phyloP scores from a whole-genome alignment of 2,113 vertebrate species.

The Stigmatopora nigra region DNA sequence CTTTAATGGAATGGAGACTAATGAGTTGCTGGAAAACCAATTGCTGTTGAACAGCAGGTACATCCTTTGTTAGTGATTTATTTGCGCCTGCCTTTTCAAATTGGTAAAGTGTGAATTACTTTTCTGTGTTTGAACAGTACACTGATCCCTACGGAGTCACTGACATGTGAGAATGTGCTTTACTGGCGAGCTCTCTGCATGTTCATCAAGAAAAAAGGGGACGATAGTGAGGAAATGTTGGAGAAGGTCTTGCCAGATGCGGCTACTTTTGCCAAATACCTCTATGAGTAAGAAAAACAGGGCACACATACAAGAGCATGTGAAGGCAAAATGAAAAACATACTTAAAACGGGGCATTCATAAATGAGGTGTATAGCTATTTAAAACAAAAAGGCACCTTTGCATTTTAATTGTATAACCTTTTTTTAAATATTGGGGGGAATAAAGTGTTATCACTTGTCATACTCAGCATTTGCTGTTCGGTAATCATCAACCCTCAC shows the following conservation, averaged over 20 bases:
- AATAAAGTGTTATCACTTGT: neutral
- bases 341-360: neutral
- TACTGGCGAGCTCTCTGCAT: constrained; percentile 88
- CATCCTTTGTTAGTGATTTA: neutral
- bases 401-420: too few species aligned
- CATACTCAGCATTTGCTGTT: neutral
- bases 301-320: neutral
- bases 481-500: constrained; percentile 13
- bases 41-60: constrained; percentile 77
- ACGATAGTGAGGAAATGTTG: constrained; percentile 82
- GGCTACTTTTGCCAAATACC: constrained; percentile 80
- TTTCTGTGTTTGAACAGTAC: constrained; percentile 68
- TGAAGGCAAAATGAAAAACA: neutral
- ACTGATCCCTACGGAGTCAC: constrained; percentile 75
- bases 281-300: constrained; percentile 73
- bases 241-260: constrained; percentile 85
- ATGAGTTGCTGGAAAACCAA: constrained; percentile 68
- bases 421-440: too few species aligned
- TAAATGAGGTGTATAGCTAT: neutral
- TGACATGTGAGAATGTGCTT: constrained; percentile 84
- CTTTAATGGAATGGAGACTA: constrained; percentile 68
- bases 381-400: neutral
- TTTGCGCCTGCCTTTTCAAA: neutral
- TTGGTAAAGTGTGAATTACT: neutral
- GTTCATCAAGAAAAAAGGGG: constrained; percentile 81